These are phyloP conservation scores for Anastrepha ludens DNA, from an alignment of 1,140 invertebrate species.

Conservation along the genomic window DNA sequence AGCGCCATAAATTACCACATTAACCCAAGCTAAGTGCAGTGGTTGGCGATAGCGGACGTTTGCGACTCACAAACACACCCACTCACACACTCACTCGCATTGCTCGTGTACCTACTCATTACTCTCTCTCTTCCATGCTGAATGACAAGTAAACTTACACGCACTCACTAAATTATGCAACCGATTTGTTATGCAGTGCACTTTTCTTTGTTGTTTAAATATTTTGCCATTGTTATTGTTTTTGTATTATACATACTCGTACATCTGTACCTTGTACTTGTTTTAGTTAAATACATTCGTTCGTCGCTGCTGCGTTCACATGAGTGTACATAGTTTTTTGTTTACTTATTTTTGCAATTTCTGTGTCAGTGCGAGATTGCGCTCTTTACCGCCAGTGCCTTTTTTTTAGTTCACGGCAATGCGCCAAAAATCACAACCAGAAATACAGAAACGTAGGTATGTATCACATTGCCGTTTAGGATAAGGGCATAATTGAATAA, in stretches of 20 bases:
- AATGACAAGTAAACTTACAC: background rate
- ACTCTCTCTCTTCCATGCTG: too few relatives aligned
- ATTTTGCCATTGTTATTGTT: background rate
- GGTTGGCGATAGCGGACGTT: background rate
- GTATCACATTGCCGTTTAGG: background rate
- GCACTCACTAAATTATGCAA: slow-evolving; percentile 34
- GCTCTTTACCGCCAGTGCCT: background rate
- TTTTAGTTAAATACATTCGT: background rate
- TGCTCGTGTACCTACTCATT: background rate
- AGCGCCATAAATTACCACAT: slow-evolving; percentile 11
- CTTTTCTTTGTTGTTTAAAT: slow-evolving; percentile 7
- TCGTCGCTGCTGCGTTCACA: too few relatives aligned
- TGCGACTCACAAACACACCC: background rate
- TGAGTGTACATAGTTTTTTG: background rate
- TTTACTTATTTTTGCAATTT: slow-evolving; percentile 1
- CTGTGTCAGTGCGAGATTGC: slow-evolving; percentile 14
- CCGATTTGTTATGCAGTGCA: slow-evolving; percentile 24
- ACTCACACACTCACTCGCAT: background rate
- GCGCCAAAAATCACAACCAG: slow-evolving; percentile 12
- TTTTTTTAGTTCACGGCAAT: slow-evolving; percentile 16
- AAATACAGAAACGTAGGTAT: background rate
- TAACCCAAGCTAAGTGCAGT: slow-evolving; percentile 4
- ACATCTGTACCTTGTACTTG: background rate
- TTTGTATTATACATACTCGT: background rate
- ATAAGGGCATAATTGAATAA: slow-evolving; percentile 1